phyloP scores from a whole-genome alignment of 2,888 invertebrate species.

The Acanthoscelides obtectus region DNA sequence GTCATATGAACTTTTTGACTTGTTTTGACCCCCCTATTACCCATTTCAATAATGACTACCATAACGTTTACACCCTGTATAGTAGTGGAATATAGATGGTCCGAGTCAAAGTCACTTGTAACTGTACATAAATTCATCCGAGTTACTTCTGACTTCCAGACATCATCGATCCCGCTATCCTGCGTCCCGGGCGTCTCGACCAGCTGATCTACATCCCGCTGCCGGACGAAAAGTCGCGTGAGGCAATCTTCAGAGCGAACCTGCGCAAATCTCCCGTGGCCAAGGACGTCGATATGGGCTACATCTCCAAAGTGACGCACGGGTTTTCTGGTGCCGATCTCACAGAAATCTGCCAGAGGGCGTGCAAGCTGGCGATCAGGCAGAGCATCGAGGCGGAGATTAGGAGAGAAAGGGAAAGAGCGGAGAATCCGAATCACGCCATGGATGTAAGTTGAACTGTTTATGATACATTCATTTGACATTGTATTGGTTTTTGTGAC shows the following conservation, averaged over 20 bases:
- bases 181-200: constrained; percentile 97
- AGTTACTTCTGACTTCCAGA: constrained; percentile 59
- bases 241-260: constrained; percentile 93
- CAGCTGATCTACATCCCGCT: constrained; percentile 99
- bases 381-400: constrained; percentile 98
- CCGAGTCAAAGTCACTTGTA: too few relatives aligned
- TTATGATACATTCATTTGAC: too few relatives aligned
- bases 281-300: constrained; percentile 86
- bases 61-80: too few relatives aligned
- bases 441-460: constrained; percentile 71
- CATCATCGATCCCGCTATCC: constrained; percentile 98
- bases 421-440: constrained; percentile 63
- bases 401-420: constrained; percentile 79
- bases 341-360: constrained; percentile 98
- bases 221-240: constrained; percentile 97
- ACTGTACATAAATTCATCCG: too few relatives aligned
- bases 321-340: constrained; percentile 99
- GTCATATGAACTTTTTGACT: too few relatives aligned
- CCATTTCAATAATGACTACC: too few relatives aligned
- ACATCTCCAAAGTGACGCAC: constrained; percentile 86
- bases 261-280: constrained; percentile 94
- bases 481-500: too few relatives aligned
- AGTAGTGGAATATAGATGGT: too few relatives aligned
- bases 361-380: constrained; percentile 97
- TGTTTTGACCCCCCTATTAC: too few relatives aligned